Evolutionary conservation across 2,797 vertebrate genomes (phyloP).

Genomic region (Perodicticus potto): DNA sequence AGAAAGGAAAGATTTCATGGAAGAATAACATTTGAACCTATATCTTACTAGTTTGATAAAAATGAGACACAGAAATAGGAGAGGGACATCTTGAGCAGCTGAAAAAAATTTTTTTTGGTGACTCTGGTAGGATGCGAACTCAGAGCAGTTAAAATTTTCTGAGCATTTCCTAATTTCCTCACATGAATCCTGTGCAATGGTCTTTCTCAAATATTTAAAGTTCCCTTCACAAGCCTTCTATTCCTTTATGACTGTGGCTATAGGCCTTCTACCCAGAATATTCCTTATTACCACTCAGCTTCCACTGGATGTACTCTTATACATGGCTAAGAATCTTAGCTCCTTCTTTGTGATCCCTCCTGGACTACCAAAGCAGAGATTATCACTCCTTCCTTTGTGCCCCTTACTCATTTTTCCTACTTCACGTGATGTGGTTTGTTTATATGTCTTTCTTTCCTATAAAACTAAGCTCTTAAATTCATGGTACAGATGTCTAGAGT

Average conservation of each 20-base stretch:
- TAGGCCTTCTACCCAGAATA: neutral
- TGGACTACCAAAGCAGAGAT: neutral
- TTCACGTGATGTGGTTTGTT: neutral
- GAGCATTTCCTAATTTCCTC: neutral
- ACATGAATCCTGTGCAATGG: neutral
- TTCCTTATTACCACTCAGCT: neutral
- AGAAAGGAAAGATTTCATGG: constrained; percentile 26
- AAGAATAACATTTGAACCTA: neutral
- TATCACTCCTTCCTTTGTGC: neutral
- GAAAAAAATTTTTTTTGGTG: neutral
- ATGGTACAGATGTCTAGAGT: neutral
- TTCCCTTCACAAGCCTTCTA: constrained; percentile 31
- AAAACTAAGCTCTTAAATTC: constrained; percentile 29
- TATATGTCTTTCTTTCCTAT: neutral
- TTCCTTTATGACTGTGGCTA: neutral
- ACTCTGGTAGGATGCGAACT: too few species aligned
- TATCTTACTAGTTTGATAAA: constrained; percentile 20
- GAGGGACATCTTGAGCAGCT: neutral
- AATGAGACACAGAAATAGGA: neutral
- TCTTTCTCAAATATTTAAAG: neutral
- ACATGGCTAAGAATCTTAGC: neutral
- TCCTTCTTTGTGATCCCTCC: neutral
- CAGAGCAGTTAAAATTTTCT: neutral
- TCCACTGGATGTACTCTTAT: neutral
- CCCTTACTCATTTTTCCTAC: neutral